Evolutionary conservation across 2,113 vertebrate species (phyloP), one percentile per base, ranked within the genome.

Genomic region (Phocoena sinus): DNA sequence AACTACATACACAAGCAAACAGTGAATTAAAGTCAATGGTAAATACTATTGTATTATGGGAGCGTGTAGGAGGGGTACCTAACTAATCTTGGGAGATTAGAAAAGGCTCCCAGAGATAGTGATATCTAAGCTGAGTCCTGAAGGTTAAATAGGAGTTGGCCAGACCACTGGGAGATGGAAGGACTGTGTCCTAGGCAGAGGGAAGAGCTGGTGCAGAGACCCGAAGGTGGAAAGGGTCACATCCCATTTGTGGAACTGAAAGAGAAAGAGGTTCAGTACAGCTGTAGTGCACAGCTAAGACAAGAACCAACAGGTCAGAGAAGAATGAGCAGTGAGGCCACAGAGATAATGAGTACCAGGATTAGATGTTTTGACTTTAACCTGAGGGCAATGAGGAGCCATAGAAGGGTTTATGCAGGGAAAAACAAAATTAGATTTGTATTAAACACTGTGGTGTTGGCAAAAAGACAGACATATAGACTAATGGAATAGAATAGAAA

Each of bases 381-480:
- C 47, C 38, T 23, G 33, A 96, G 25, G 28, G 20, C 36, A 89
- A 71, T 21, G 77, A 89, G 60, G 36, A 85, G 36, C 44, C 70
- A 84, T 0, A 73, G 58, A 79, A 77, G 70, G 62, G n/a, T 79
- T 89, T 79, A 89, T 70, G 36, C 26, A 84, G 38, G 14, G 44
- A 67, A 74, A 93, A 90, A 68, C 36, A 96, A 92, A 87, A 50
- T 65, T 86, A 91, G 47, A 38, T 91, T 60, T 91, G 31, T 56
- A 58, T 80, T 71, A 73, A 96, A 90, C 28, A 90, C 7, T 74
- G 77, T 50, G 28, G 6, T 80, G 47, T 47, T 86, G 53, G 63
- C 11, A 84, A 60, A 84, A 79, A 41, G 36, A 82, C 26, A 90
- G 36, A 84, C 38, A 77, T 58, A 90, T 12, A 95, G 31, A 76